Evolutionary conservation across 2,113 vertebrate species (phyloP), one percentile per base, ranked within the genome.

Genomic region (Centrocercus urophasianus): DNA sequence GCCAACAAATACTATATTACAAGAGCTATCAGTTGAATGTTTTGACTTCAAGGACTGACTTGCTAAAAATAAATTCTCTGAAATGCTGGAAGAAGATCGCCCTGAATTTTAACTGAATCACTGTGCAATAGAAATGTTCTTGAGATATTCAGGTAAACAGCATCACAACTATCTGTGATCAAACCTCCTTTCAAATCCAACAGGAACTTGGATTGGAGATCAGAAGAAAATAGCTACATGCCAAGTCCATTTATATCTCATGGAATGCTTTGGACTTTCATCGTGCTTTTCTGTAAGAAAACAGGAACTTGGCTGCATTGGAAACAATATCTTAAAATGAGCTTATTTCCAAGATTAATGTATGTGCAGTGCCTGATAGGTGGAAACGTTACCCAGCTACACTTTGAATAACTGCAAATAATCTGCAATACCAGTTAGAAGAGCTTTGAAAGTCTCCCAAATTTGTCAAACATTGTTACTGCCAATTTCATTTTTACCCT

Each of bases 141-240:
- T 57, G 85, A 93, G 70, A 89, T 85, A 93, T 2, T 21, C 78
- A 97, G 90, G 94, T 96, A 94, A 96, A 93, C 65, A 85, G 40
- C 77, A 92, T 36, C 47, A 88, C 65, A 73, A 28, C 60, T 86
- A 94, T 84, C 80, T 72, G 56, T 76, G 86, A 95, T 95, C 92
- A 90, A 94, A 92, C 61, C n/a, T 50, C 56, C 34, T 86, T 95
- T 86, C n/a, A 92, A 85, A 95, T 87, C 72, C 74, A 94, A 74
- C 86, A 83, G 90, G 92, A 95, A 93, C 63, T 91, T 96, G 94
- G 94, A 96, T 42, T 59, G 65, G 87, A 95, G 88, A 96, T 95
- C 96, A 95, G 71, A 95, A 93, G 89, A 82, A 86, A 94, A 93
- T 56, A 84, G 64, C 64, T 91, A 73, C 66, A 92, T 81, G 92